These are phyloP conservation scores for Phrynocephalus guinanensis DNA, from an alignment of 2,797 vertebrate species.

Conservation along the genomic window DNA sequence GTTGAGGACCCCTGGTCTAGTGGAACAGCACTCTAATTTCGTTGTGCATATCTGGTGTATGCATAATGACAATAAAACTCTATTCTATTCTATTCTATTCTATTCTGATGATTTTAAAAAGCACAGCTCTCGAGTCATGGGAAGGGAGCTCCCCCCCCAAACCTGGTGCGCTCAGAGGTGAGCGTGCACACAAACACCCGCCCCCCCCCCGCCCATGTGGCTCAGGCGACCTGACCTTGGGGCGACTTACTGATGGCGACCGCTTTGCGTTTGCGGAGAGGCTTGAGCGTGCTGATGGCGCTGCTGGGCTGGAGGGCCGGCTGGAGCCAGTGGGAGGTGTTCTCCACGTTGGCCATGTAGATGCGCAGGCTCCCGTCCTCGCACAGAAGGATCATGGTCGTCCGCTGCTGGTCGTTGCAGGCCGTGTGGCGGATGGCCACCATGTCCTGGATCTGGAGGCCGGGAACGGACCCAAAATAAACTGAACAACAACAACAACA, in stretches of 20 bases:
- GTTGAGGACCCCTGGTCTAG: no score
- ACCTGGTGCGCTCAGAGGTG: no score
- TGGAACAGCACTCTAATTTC: no score
- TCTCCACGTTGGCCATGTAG: conserved; percentile 99
- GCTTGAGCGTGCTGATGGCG: conserved; percentile 97
- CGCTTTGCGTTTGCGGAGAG: conserved; percentile 95
- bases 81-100: no score
- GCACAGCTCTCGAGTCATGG: no score
- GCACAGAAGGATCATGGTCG: conserved; percentile 97
- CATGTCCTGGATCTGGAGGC: conserved; percentile 96
- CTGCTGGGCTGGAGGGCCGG: conserved; percentile 96
- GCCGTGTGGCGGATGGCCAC: conserved; percentile 97
- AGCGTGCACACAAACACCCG: no score
- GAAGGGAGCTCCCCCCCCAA: no score
- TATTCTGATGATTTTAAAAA: no score
- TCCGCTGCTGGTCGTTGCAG: conserved; percentile 97
- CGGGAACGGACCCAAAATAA: no score
- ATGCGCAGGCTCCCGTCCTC: conserved; percentile 97
- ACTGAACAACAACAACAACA: no score
- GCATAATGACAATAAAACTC: no score
- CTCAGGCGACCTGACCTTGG: neutral
- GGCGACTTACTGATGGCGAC: conserved; percentile 87
- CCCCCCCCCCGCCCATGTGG: neutral
- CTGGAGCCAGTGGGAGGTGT: conserved; percentile 97
- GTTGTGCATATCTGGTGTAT: no score